A percentile compares a stretch with the other conserved stretches of the same genome.
Conservation (phyloP, 30 jellyfish, hydroid and myxozoan genomes). For the Nemopilema nomurai region DNA sequence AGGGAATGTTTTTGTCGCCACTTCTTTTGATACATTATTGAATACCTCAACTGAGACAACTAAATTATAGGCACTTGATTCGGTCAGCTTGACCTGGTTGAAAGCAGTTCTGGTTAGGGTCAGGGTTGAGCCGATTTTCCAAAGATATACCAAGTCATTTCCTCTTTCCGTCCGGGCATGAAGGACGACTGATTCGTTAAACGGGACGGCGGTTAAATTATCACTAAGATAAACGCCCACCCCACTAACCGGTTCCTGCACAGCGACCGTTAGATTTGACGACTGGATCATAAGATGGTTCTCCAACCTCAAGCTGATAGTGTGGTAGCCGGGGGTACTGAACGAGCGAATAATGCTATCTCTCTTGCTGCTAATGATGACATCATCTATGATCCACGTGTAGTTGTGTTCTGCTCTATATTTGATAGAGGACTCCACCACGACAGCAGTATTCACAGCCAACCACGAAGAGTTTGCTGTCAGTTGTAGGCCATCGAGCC, state of each 20-base stretch:
- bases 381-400: slow-evolving; percentile 24
- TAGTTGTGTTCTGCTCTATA: slow-evolving; percentile 37
- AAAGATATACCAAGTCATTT: slow-evolving; percentile 36
- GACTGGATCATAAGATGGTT: slow-evolving; percentile 31
- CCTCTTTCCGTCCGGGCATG: slow-evolving; percentile 39
- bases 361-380: background rate
- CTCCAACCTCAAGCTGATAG: slow-evolving; percentile 11
- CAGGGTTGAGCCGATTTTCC: slow-evolving; percentile 8
- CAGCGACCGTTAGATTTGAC: slow-evolving; percentile 9
- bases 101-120: background rate
- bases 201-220: slow-evolving; percentile 1
- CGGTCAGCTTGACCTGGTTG: background rate
- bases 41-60: slow-evolving; percentile 16
- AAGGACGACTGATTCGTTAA: slow-evolving; percentile 43
- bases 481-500: background rate
- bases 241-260: slow-evolving; percentile 38
- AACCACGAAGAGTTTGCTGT: slow-evolving; percentile 12
- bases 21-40: slow-evolving; percentile 27
- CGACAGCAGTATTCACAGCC: slow-evolving; percentile 9
- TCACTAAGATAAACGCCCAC: background rate
- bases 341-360: slow-evolving; percentile 7
- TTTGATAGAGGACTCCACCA: slow-evolving; percentile 12
- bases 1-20: slow-evolving; percentile 24
- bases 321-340: slow-evolving; percentile 5
- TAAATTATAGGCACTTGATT: background rate